Base-by-base conservation (phyloP, 2,888 invertebrate species). In the Dichetophora obliterata region DNA sequence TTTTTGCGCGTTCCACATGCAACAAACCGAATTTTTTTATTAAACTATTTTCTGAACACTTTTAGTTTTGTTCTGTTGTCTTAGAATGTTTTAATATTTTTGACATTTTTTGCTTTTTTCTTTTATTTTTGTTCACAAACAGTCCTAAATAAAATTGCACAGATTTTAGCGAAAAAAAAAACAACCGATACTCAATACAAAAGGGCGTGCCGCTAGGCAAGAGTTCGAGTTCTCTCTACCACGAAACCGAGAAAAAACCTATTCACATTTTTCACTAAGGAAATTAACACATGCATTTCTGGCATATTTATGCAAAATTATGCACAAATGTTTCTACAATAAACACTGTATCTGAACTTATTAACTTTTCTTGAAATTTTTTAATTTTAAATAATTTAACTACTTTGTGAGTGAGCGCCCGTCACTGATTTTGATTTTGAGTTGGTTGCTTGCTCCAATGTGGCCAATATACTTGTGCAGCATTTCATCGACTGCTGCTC, bases 361-460 rank as follows among this genome's bases (percentile, higher is more conserved):
- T 48, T 5, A 27, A 24, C 52, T 73, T 11, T 48, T 72, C 16
- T 6, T 61, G n/a, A 48, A 52, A 19, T 19, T 50, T 22, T 19
- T 31, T 73, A 5, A 48, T 52, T 61, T 61, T 43, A 43, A 61
- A 37, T 34, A 14, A 31, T 50, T 59, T 72, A 3, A 27, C n/a
- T 43, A 66, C 37, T 37, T n/a, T n/a, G n/a, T n/a, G 27, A 22
- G 27, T 50, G 16, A 48, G 50, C n/a, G 50, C n/a, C 43, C 27
- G 71, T 37, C 57, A 19, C 59, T 19, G 43, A 66, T 34, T 52
- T 71, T 19, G 43, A 66, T 34, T 52, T 52, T 57, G 54, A 52
- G 52, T 74, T 65, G 31, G 74, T 65, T 74, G 74, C 57, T 61
- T 16, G 85, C 85, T 85, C 84, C 82, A 83, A 81, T 81, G 85